Base-by-base conservation (phyloP, 1,140 invertebrate genomes). In the Ips typographus region DNA sequence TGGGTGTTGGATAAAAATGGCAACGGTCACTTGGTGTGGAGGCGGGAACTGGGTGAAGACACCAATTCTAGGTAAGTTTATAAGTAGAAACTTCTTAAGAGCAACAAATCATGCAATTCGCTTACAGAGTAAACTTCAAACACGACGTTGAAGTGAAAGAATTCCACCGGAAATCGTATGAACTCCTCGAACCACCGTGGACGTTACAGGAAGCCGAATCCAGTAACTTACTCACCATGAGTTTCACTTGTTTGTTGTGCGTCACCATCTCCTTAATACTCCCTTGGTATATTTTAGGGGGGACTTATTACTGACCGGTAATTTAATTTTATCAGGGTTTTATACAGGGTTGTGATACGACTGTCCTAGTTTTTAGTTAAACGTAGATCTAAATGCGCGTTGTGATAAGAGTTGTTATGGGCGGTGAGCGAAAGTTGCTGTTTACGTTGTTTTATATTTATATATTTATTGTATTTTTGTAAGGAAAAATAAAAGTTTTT, bases 81-180 rank as follows among this genome's bases (percentile, higher is more conserved):
- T n/a, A n/a, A 2, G 2, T 38, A 22, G 22, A 22, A 22, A 22
- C 22, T 22, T 22, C 44, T 47, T 47, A n/a, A 47, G n/a, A 47
- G n/a, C 4, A 47, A 5, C n/a, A n/a, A 62, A 42, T 40, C 36
- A 6, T 38, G 51, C 67, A 49, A 71, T 68, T 65, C n/a, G 58
- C 41, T 77, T 83, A 76, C 56, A 81, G 80, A 68, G 83, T 83
- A 0, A 83, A 81, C 71, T 84, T 84, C 72, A 82, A 80, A 3
- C 80, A 81, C 43, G 82, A 84, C 39, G 83, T 84, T 8, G 82
- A 84, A 72, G 79, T 84, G 22, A 72, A 81, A 53, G 83, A 84
- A 73, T 84, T 84, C 71, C 67, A 68, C 47, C 61, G 78, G 38
- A 59, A 72, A 7, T 74, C 76, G 7, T 72, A 78, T 68, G 79